These are phyloP conservation scores for Drosophila arawakana DNA, from an alignment of 1,140 invertebrate species.

Conservation along the genomic window DNA sequence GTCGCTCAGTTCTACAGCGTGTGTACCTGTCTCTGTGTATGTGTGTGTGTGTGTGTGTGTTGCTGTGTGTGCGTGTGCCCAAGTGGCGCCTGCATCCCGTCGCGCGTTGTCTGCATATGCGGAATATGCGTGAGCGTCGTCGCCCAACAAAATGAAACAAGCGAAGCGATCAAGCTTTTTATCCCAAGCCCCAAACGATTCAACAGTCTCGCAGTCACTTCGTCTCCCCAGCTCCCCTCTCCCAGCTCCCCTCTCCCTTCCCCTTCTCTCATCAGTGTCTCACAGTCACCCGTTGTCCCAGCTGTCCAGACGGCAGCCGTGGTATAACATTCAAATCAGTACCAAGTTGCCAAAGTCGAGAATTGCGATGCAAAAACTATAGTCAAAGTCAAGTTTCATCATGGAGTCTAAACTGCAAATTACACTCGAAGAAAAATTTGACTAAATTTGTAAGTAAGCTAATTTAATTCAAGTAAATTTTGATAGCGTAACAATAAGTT, in stretches of 20 bases:
- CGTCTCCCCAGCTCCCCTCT: background rate
- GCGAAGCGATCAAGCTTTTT: slow-evolving; percentile 50
- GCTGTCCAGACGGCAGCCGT: slow-evolving; percentile 20
- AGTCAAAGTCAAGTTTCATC: slow-evolving; percentile 1
- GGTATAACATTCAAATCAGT: slow-evolving; percentile 65
- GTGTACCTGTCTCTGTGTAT: slow-evolving; percentile 2
- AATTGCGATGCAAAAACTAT: slow-evolving; percentile 17
- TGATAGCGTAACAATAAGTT: too few species aligned
- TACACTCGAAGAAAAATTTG: too few species aligned
- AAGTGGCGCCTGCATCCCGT: slow-evolving; percentile 82
- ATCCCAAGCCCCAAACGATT: background rate
- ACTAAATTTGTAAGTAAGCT: too few species aligned
- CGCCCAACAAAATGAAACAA: slow-evolving; percentile 38
- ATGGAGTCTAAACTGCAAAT: background rate
- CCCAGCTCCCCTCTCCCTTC: slow-evolving; percentile 10
- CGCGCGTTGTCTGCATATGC: slow-evolving; percentile 81
- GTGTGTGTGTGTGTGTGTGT: slow-evolving; percentile 5
- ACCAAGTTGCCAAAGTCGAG: slow-evolving; percentile 18
- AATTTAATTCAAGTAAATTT: too few species aligned
- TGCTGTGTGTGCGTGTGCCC: slow-evolving; percentile 39
- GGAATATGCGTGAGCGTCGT: slow-evolving; percentile 80
- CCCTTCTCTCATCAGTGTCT: background rate
- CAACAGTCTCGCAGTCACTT: background rate
- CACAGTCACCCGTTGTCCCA: slow-evolving; percentile 1
- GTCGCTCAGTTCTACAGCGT: background rate